A percentile compares a stretch with the other conserved stretches of the same genome.
Evolutionary conservation across 1,140 invertebrate genomes (phyloP).

Genomic region (Carcinoscorpius rotundicauda): DNA sequence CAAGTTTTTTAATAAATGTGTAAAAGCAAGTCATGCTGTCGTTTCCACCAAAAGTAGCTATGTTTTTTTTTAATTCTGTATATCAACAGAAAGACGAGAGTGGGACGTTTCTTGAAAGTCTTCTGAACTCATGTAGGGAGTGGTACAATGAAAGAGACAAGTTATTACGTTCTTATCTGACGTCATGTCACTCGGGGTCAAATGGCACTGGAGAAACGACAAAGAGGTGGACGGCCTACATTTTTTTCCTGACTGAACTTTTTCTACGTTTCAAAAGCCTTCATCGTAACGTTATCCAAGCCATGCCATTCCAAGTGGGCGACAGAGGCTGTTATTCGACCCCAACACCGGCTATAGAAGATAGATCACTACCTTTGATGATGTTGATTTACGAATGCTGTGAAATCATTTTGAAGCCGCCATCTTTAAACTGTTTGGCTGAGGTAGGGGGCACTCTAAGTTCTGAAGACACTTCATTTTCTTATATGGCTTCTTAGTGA

Average conservation of each 20-base stretch:
- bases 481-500: no score
- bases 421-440: conserved; percentile 54
- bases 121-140: conserved; percentile 75
- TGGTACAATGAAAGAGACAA: conserved; percentile 70
- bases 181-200: conserved; percentile 7
- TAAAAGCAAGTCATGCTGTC: no score
- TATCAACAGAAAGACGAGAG: conserved; percentile 54
- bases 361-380: conserved; percentile 41
- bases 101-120: conserved; percentile 73
- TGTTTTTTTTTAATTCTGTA: no score
- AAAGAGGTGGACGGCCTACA: conserved; percentile 63
- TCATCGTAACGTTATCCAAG: conserved; percentile 10
- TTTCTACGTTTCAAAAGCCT: conserved; percentile 29
- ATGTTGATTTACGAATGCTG: conserved; percentile 70
- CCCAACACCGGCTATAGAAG: conserved; percentile 39
- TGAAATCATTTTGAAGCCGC: conserved; percentile 62
- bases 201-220: conserved; percentile 26
- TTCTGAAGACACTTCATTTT: no score
- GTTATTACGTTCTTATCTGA: conserved; percentile 23
- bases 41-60: no score
- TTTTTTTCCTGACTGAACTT: conserved; percentile 77
- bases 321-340: conserved; percentile 11
- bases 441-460: conserved; percentile 42
- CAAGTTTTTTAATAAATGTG: no score
- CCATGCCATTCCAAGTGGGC: conserved; percentile 4